These are phyloP conservation scores for Pteronotus mesoamericanus DNA, from an alignment of 2,797 vertebrate genomes.

Conservation along the genomic window DNA sequence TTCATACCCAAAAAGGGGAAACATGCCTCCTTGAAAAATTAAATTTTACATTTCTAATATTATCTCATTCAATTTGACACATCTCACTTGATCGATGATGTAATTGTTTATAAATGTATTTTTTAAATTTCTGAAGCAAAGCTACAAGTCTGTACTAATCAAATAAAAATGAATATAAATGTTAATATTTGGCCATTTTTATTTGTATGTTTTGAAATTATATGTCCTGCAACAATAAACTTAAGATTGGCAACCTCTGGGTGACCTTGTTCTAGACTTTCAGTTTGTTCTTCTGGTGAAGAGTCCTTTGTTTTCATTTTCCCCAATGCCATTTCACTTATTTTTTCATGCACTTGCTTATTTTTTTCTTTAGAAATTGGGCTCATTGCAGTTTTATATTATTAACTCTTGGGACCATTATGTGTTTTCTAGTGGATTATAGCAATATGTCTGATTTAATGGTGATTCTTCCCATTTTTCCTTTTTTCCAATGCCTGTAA, in stretches of 20 bases:
- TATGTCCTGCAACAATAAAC: slow-evolving; percentile 65
- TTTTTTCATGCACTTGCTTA: slow-evolving; percentile 68
- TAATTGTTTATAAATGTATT: background rate
- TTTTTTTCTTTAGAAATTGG: background rate
- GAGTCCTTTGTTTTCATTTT: slow-evolving; percentile 82
- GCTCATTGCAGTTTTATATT: slow-evolving; percentile 45
- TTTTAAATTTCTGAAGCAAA: slow-evolving; percentile 47
- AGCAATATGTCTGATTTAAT: slow-evolving; percentile 42
- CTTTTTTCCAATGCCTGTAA: slow-evolving; percentile 43
- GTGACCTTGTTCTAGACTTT: slow-evolving; percentile 78
- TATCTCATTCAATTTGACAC: slow-evolving; percentile 24
- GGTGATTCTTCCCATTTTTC: slow-evolving; percentile 37
- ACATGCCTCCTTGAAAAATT: slow-evolving; percentile 5
- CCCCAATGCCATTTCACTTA: slow-evolving; percentile 73
- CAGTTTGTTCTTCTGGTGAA: slow-evolving; percentile 88
- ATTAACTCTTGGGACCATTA: slow-evolving; percentile 13
- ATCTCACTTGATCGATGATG: background rate
- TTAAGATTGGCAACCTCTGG: slow-evolving; percentile 40
- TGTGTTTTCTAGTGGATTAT: slow-evolving; percentile 61
- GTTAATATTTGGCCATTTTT: background rate
- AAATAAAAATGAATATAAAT: background rate
- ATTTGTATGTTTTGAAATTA: slow-evolving; percentile 30
- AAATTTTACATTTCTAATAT: slow-evolving; percentile 11
- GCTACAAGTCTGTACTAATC: slow-evolving; percentile 78
- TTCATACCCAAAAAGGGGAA: slow-evolving; percentile 7